Percentiles rank a stretch among this genome's conserved stretches.
Conservation (phyloP, 2,113 vertebrate genomes). For the Ochotona curzoniae region DNA sequence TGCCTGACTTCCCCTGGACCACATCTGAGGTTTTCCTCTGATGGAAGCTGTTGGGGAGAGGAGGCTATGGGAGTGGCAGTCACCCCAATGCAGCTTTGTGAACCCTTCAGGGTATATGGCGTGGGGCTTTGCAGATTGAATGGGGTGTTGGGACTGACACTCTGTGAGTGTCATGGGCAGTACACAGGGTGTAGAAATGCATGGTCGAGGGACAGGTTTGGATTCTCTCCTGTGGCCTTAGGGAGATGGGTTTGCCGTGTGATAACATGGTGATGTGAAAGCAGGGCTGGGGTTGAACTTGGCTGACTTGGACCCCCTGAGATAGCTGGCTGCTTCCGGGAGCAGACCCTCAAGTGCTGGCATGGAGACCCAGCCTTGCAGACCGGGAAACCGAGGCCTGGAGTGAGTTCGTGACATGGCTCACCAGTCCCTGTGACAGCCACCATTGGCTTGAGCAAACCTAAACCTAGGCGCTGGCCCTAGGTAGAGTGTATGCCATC, state of each 20-base stretch:
- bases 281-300: background rate
- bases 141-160: accelerated
- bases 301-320: too few species aligned
- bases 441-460: background rate
- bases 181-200: background rate
- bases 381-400: slow-evolving; percentile 1
- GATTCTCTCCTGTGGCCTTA: background rate
- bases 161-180: background rate
- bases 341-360: background rate
- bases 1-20: background rate
- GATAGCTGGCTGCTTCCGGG: background rate
- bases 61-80: background rate
- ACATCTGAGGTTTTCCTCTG: slow-evolving; percentile 56
- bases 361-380: background rate
- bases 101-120: background rate
- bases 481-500: background rate
- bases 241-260: background rate
- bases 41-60: slow-evolving; percentile 51
- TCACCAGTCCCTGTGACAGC: background rate
- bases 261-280: background rate
- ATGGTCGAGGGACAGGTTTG: background rate
- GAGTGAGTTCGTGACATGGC: background rate
- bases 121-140: background rate
- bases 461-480: background rate
- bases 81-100: background rate